A percentile compares a stretch with the other conserved stretches of the same genome.
Conservation (phyloP, 2,888 invertebrate genomes). For the Metellina segmentata region DNA sequence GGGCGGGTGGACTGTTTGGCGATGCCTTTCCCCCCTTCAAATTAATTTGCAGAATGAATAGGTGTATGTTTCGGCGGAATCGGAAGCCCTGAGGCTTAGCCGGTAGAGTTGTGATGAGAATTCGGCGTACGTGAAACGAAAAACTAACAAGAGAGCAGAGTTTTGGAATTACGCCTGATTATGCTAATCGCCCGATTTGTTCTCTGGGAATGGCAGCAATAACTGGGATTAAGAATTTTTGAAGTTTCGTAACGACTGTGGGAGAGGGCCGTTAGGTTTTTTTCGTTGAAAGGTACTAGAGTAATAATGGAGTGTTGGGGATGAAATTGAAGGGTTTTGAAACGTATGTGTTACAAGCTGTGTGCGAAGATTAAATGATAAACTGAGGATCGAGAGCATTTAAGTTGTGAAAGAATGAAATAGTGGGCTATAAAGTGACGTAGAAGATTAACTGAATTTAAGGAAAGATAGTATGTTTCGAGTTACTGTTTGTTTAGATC, state of each 20-base stretch:
- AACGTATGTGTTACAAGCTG: too few relatives aligned
- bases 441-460: too few relatives aligned
- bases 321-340: too few relatives aligned
- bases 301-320: too few relatives aligned
- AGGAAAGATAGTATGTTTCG: too few relatives aligned
- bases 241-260: not conserved
- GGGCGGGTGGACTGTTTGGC: not conserved
- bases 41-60: constrained; percentile 39
- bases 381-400: too few relatives aligned
- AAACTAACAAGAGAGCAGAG: not conserved
- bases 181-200: not conserved
- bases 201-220: not conserved
- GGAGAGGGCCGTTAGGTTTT: not conserved
- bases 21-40: not conserved
- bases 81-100: not conserved
- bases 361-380: too few relatives aligned
- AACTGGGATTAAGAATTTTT: not conserved
- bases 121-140: not conserved
- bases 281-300: not conserved
- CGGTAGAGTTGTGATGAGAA: not conserved
- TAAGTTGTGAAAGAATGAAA: too few relatives aligned
- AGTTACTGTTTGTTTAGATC: too few relatives aligned
- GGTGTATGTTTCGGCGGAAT: constrained; percentile 21
- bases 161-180: not conserved
- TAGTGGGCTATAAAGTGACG: too few relatives aligned